Percentiles rank a stretch among this genome's conserved stretches.
Conservation (phyloP, 1,140 invertebrate species). For the Lepidurus packardi region DNA sequence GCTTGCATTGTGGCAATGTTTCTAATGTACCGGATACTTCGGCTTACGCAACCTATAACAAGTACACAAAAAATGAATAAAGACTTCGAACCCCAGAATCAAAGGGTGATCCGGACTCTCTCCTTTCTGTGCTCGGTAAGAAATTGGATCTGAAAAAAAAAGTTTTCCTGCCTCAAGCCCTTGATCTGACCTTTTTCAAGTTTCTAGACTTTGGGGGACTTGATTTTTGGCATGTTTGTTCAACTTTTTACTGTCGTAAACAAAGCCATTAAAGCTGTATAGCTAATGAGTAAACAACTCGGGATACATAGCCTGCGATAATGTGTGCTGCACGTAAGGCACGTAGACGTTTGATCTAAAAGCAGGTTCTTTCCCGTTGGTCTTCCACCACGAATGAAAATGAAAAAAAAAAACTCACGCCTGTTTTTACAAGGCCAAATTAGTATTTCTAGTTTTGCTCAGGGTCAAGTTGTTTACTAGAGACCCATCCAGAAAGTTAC, state of each 20-base stretch:
- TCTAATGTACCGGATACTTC: no score
- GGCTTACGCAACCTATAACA: background rate
- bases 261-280: background rate
- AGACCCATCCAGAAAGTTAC: background rate
- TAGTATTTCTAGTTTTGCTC: background rate
- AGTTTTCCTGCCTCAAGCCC: background rate
- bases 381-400: background rate
- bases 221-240: background rate
- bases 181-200: no score
- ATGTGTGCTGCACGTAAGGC: background rate
- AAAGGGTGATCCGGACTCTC: background rate
- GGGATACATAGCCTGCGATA: background rate
- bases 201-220: background rate
- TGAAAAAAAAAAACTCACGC: background rate
- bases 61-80: background rate
- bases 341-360: background rate
- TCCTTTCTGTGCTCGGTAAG: no score
- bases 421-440: background rate
- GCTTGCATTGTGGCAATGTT: no score
- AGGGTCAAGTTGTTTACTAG: constrained; percentile 9
- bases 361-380: background rate
- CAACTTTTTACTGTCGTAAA: background rate
- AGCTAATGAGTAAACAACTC: background rate
- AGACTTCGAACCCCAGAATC: background rate
- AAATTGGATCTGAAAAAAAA: background rate